Conservation (phyloP, 2,888 invertebrate species). For the Plagodis pulveraria region DNA sequence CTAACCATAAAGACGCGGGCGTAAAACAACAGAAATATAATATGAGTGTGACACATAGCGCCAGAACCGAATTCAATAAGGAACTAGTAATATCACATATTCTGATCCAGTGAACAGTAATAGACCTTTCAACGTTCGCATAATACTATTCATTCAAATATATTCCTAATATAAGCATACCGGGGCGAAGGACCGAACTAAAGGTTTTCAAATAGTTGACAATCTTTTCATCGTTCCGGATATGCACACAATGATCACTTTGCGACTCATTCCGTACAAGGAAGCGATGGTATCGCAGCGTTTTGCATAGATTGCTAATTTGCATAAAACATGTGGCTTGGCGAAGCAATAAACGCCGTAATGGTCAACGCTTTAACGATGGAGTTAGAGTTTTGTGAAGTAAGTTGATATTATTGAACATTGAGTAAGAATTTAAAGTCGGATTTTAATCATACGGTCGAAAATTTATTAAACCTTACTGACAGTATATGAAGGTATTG, state of each 20-base stretch:
- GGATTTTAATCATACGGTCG: no score
- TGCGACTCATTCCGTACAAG: slow-evolving; percentile 34
- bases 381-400: slow-evolving; percentile 5
- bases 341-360: slow-evolving; percentile 39
- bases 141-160: slow-evolving; percentile 23
- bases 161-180: slow-evolving; percentile 24
- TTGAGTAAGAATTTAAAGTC: slow-evolving; percentile 12
- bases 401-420: slow-evolving; percentile 30
- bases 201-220: slow-evolving; percentile 36
- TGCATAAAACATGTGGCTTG: slow-evolving; percentile 39
- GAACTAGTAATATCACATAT: slow-evolving; percentile 21
- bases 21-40: no score
- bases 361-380: slow-evolving; percentile 29
- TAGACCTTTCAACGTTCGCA: slow-evolving; percentile 20
- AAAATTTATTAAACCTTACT: no score
- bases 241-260: slow-evolving; percentile 51
- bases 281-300: slow-evolving; percentile 38
- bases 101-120: slow-evolving; percentile 13
- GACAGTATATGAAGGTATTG: no score
- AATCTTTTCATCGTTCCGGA: slow-evolving; percentile 36
- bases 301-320: slow-evolving; percentile 53
- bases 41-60: no score
- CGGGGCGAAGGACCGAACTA: slow-evolving; percentile 24
- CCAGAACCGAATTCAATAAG: slow-evolving; percentile 18
- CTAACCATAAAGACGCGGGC: no score